A percentile compares a stretch with the other conserved stretches of the same genome.
Evolutionary conservation across 2,888 invertebrate genomes (phyloP).

Genomic region (Cryptus viduatorius): DNA sequence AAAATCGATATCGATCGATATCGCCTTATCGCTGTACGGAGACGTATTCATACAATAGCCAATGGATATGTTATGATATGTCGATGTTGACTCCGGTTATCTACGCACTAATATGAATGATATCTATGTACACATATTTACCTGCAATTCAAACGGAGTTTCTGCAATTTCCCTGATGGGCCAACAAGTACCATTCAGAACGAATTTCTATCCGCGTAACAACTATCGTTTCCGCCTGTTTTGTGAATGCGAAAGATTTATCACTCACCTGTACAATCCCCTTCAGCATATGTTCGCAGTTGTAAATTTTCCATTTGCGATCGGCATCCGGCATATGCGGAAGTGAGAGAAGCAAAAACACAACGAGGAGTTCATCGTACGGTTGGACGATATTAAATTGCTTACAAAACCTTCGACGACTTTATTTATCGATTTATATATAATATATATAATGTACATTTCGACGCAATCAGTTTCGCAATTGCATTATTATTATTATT

Average conservation of each 20-base stretch:
- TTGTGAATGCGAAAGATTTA: not conserved
- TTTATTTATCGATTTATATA: conserved; percentile 61
- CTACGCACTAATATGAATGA: not conserved
- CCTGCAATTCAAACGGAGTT: not conserved
- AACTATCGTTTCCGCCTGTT: not conserved
- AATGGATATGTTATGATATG: not conserved
- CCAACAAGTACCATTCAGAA: not conserved
- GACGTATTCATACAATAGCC: not conserved
- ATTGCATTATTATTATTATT: conserved; percentile 39
- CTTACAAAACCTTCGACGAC: conserved; percentile 66
- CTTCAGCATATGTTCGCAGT: not conserved
- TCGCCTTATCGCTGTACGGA: not conserved
- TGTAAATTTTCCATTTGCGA: conserved; percentile 1
- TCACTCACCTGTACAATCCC: conserved; percentile 11
- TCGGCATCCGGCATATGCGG: not conserved
- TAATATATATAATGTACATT: conserved; percentile 63
- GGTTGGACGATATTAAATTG: conserved; percentile 14
- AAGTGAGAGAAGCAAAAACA: conserved; percentile 23
- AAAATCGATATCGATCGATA: conserved; percentile 1
- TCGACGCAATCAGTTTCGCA: conserved; percentile 52
- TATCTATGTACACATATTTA: not conserved
- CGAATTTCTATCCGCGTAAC: not conserved
- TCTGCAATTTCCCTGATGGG: not conserved
- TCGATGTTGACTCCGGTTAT: not conserved
- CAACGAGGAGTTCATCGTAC: conserved; percentile 1